A percentile compares a stretch with the other conserved stretches of the same genome.
Conservation (phyloP, 2,113 vertebrate genomes). For the Eidolon helvum region DNA sequence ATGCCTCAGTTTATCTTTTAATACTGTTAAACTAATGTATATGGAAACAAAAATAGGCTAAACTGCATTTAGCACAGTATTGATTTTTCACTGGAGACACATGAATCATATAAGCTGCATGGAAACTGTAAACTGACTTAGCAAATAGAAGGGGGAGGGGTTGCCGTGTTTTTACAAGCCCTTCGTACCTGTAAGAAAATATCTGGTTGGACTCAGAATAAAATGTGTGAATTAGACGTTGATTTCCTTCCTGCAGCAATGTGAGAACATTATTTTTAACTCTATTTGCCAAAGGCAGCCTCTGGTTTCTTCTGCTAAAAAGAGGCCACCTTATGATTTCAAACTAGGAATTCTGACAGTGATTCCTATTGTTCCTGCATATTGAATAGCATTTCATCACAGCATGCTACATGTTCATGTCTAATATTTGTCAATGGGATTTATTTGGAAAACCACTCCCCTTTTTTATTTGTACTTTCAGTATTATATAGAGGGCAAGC, state of each 20-base stretch:
- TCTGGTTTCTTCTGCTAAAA: background rate
- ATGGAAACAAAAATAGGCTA: background rate
- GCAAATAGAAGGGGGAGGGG: background rate
- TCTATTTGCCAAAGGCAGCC: background rate
- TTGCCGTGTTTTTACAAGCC: background rate
- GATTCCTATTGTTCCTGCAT: background rate
- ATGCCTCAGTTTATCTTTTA: background rate
- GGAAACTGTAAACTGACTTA: background rate
- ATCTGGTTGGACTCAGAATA: background rate
- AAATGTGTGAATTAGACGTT: background rate
- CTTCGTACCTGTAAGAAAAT: background rate
- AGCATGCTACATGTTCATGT: background rate
- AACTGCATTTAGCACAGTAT: background rate
- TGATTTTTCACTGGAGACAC: background rate
- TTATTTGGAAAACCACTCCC: background rate
- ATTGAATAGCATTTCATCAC: background rate
- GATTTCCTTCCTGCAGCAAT: background rate
- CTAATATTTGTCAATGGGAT: background rate
- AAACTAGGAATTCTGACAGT: background rate
- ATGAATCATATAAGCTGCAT: background rate
- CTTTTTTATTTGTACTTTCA: background rate
- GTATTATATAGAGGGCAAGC: background rate
- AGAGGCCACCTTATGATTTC: background rate
- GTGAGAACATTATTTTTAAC: background rate
- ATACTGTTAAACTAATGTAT: background rate